A percentile compares a stretch with the other conserved stretches of the same genome.
These are phyloP conservation scores for Hozukius guyotensis DNA, from an alignment of 2,797 vertebrate species.

Conservation along the genomic window DNA sequence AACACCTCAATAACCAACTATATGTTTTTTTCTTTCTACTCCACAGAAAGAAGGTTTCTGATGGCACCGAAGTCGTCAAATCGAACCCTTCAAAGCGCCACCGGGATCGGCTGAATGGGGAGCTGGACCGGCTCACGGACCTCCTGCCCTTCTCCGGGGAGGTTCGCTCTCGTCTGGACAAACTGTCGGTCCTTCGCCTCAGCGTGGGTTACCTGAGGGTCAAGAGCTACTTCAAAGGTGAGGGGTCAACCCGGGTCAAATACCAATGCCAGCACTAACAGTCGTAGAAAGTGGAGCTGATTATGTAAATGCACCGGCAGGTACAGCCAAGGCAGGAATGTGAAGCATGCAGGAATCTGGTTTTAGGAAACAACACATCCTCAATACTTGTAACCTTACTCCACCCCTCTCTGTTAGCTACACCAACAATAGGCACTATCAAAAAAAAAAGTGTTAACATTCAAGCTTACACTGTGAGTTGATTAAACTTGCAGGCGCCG, in stretches of 20 bases:
- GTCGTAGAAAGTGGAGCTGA: neutral
- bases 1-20: neutral
- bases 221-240: conserved; percentile 85
- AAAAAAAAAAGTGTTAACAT: neutral
- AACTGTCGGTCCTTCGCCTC: conserved; percentile 84
- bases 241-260: conserved; percentile 37
- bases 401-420: conserved; percentile 33
- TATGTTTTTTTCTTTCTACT: neutral
- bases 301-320: neutral
- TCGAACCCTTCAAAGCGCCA: conserved; percentile 87
- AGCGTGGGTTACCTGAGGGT: conserved; percentile 85
- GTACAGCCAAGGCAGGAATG: conserved; percentile 51
- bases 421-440: neutral
- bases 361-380: conserved; percentile 72
- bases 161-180: conserved; percentile 79
- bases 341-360: conserved; percentile 61
- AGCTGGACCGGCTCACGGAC: conserved; percentile 80
- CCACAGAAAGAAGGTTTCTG: conserved; percentile 61
- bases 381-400: conserved; percentile 17
- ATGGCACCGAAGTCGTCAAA: conserved; percentile 64
- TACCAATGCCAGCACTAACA: no score
- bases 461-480: neutral
- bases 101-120: conserved; percentile 83
- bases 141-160: conserved; percentile 84
- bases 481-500: neutral